Percentiles rank a stretch among this genome's conserved stretches.
Evolutionary conservation across 2,888 invertebrate genomes (phyloP).

Genomic region (Cosmia trapezina): DNA sequence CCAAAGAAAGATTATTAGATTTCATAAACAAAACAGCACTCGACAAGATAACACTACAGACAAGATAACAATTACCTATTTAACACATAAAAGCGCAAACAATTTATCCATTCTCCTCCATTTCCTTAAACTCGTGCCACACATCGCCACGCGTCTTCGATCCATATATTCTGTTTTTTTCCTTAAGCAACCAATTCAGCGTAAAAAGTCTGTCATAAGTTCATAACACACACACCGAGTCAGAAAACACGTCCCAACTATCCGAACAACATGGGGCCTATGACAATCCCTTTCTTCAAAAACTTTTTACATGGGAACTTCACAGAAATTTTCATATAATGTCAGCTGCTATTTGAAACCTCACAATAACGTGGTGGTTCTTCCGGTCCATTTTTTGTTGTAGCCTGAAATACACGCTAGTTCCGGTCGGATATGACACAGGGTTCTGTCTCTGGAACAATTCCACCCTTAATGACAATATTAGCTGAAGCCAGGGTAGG

Average conservation of each 20-base stretch:
- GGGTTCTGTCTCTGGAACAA: constrained; percentile 40
- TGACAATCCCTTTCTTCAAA: constrained; percentile 37
- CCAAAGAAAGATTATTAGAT: not conserved
- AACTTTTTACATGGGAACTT: constrained; percentile 55
- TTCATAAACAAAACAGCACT: not conserved
- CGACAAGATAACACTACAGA: not conserved
- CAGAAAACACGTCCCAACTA: constrained; percentile 40
- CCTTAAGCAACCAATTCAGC: constrained; percentile 16
- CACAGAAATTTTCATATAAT: constrained; percentile 55
- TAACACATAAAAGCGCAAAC: constrained; percentile 1
- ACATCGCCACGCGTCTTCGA: constrained; percentile 3
- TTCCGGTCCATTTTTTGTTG: constrained; percentile 59
- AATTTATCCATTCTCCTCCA: constrained; percentile 5
- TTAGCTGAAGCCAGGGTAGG: constrained; percentile 23
- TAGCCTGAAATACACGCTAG: constrained; percentile 48
- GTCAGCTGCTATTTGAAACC: constrained; percentile 46
- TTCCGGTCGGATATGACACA: constrained; percentile 47
- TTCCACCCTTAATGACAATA: constrained; percentile 47
- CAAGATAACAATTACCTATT: constrained; percentile 5
- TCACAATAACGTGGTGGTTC: constrained; percentile 55
- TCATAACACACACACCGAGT: constrained; percentile 22
- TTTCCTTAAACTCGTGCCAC: constrained; percentile 7
- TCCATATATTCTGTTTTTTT: constrained; percentile 29
- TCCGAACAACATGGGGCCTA: constrained; percentile 29
- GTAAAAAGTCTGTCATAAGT: constrained; percentile 27